Evolutionary conservation across 2,888 invertebrate genomes (phyloP).

Genomic region (Brachylomia viminalis): DNA sequence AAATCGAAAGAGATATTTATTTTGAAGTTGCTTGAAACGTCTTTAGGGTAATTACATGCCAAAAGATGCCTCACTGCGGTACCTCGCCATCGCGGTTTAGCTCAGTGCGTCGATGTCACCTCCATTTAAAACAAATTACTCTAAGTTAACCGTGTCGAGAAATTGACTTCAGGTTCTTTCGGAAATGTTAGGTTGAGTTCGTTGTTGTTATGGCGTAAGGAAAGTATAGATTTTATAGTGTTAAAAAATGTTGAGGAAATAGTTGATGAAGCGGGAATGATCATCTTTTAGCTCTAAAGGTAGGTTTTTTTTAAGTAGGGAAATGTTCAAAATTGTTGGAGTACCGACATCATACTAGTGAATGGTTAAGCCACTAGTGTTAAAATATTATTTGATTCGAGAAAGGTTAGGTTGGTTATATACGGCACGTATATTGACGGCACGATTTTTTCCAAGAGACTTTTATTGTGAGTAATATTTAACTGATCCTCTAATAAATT

Average conservation of each 20-base stretch:
- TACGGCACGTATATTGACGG: neutral
- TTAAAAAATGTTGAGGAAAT: neutral
- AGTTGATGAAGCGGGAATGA: neutral
- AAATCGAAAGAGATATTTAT: conserved; percentile 69
- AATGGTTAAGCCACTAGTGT: neutral
- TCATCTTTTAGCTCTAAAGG: neutral
- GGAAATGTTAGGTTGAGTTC: conserved; percentile 15
- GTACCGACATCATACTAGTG: neutral
- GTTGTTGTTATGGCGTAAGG: neutral
- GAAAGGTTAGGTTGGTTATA: neutral
- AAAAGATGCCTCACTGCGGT: no score
- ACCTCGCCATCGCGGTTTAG: no score
- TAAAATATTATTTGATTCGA: neutral
- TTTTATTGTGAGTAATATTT: no score
- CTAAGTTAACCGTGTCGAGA: conserved; percentile 24
- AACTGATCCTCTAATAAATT: no score
- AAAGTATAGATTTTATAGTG: neutral
- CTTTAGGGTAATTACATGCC: conserved; percentile 13
- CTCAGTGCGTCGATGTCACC: no score
- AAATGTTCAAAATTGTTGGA: neutral
- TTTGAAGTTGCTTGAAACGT: conserved; percentile 54
- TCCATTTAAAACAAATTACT: no score
- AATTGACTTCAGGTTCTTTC: conserved; percentile 24
- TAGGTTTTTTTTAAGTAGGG: neutral
- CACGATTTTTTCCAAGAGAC: neutral